Evolutionary conservation across 2,113 vertebrate species (phyloP).

Genomic region (Marmota flaviventris): DNA sequence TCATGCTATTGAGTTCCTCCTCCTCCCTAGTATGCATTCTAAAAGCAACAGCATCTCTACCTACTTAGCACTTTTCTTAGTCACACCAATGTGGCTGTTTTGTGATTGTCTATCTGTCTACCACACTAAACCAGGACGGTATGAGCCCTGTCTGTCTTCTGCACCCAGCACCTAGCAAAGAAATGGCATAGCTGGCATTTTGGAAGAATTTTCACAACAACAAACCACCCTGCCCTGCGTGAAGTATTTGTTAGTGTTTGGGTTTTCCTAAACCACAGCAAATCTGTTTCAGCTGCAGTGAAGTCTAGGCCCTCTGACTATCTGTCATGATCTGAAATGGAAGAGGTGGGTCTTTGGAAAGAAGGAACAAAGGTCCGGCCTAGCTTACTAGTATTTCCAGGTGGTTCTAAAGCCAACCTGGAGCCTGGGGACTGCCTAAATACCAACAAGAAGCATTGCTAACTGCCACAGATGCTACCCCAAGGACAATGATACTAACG

Average conservation of each 20-base stretch:
- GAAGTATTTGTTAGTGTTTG: not conserved
- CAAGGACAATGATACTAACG: not conserved
- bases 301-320: not conserved
- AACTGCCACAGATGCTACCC: no score
- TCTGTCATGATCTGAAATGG: not conserved
- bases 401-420: not conserved
- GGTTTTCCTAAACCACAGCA: not conserved
- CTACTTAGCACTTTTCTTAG: not conserved
- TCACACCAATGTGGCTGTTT: no score
- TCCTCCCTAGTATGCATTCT: no score
- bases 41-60: not conserved
- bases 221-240: not conserved
- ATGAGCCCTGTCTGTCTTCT: not conserved
- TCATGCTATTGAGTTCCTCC: no score
- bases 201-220: not conserved
- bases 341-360: not conserved
- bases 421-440: not conserved
- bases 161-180: not conserved
- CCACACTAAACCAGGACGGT: not conserved
- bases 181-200: not conserved
- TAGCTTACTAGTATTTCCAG: not conserved
- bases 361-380: conserved; percentile 21
- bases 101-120: not conserved
- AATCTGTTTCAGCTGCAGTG: not conserved
- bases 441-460: not conserved